These are phyloP conservation scores for Lipophrys pholis DNA, from an alignment of 2,113 vertebrate species.

Conservation along the genomic window DNA sequence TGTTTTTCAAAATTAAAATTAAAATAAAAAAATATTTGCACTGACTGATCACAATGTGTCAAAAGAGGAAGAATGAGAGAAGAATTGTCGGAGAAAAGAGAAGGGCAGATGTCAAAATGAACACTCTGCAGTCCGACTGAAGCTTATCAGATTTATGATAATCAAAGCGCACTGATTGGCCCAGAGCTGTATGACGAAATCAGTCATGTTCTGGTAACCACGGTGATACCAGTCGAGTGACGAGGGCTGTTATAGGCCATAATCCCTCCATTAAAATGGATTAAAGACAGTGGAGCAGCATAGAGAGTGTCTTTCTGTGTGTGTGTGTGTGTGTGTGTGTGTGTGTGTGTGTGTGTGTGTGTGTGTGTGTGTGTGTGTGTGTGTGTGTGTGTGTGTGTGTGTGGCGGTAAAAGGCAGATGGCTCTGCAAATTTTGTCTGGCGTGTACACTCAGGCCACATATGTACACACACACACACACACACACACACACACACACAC, in stretches of 20 bases:
- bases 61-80: not conserved
- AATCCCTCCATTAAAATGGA: slow-evolving; percentile 83
- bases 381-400: slow-evolving; percentile 37
- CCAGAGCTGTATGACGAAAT: slow-evolving; percentile 60
- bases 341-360: slow-evolving; percentile 8
- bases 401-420: too few relatives aligned
- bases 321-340: slow-evolving; percentile 18
- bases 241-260: slow-evolving; percentile 66
- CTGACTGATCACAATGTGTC: slow-evolving; percentile 11
- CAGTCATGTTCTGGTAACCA: slow-evolving; percentile 71
- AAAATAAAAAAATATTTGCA: slow-evolving; percentile 4
- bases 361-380: not conserved
- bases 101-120: slow-evolving; percentile 57
- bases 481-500: slow-evolving; percentile 10
- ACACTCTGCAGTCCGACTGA: slow-evolving; percentile 50
- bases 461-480: too few relatives aligned
- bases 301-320: slow-evolving; percentile 45
- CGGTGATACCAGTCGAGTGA: slow-evolving; percentile 69
- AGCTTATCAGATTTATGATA: slow-evolving; percentile 75
- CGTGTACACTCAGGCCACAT: too few relatives aligned
- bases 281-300: slow-evolving; percentile 75
- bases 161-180: slow-evolving; percentile 61
- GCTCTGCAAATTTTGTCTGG: too few relatives aligned
- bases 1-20: too few relatives aligned
- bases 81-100: slow-evolving; percentile 6